phyloP scores from a whole-genome alignment of 2,113 vertebrate genomes.

The Cyanoderma ruficeps region DNA sequence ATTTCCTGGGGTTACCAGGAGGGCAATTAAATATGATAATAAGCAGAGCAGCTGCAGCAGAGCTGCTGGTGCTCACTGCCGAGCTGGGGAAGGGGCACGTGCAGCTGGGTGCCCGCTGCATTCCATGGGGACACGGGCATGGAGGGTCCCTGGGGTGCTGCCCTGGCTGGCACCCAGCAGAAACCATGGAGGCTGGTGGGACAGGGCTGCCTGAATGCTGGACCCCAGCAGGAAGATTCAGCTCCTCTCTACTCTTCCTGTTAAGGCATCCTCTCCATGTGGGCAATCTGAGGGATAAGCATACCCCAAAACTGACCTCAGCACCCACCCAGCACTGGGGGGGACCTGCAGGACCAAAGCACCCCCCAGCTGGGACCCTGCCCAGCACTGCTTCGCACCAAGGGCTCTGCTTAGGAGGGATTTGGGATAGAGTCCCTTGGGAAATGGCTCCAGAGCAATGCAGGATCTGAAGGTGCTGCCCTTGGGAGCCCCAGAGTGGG shows the following conservation, averaged over 20 bases:
- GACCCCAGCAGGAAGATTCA: not conserved
- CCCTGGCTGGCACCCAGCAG: not conserved
- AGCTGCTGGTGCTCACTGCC: not conserved
- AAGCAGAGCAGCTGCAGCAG: conserved; percentile 61
- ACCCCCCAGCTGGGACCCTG: not conserved
- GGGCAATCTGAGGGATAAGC: too few relatives aligned
- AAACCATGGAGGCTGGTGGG: not conserved
- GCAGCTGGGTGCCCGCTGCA: rapidly evolving
- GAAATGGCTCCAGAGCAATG: rapidly evolving
- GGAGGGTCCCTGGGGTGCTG: not conserved
- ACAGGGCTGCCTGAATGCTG: not conserved
- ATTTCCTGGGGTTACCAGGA: conserved; percentile 67
- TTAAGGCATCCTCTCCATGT: rapidly evolving
- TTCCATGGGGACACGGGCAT: rapidly evolving
- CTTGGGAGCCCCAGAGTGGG: rapidly evolving
- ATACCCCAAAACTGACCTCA: not conserved
- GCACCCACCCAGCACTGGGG: not conserved
- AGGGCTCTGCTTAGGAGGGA: not conserved
- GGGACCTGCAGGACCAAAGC: not conserved
- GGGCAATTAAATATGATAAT: conserved; percentile 81
- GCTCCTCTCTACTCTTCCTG: not conserved
- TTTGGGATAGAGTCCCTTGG: rapidly evolving
- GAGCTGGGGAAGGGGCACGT: not conserved
- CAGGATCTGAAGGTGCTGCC: rapidly evolving
- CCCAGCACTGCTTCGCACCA: not conserved